Conservation (phyloP, 2,888 invertebrate species). For the Siphlonurus alternatus region DNA sequence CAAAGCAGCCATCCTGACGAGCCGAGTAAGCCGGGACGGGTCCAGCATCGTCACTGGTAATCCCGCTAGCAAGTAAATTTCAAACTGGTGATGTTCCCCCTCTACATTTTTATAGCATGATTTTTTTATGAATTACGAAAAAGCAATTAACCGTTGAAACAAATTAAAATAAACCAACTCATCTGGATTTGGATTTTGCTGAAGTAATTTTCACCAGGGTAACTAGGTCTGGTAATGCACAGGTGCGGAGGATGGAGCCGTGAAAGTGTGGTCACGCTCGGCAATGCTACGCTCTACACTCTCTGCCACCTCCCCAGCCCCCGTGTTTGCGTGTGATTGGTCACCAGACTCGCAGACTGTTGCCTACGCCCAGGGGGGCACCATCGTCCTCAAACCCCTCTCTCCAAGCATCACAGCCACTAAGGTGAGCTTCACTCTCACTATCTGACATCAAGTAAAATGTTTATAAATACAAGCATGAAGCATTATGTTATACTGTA, state of each 20-base stretch:
- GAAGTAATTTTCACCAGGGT: slow-evolving; percentile 1
- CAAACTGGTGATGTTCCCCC: slow-evolving; percentile 4
- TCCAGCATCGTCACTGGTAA: slow-evolving; percentile 79
- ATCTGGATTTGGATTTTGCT: neutral
- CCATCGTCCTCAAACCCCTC: slow-evolving; percentile 39
- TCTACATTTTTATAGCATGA: slow-evolving; percentile 8
- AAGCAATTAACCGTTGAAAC: no score
- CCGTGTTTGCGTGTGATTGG: slow-evolving; percentile 75
- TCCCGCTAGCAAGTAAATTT: slow-evolving; percentile 1
- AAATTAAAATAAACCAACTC: slow-evolving; percentile 1
- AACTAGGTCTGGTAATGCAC: slow-evolving; percentile 12
- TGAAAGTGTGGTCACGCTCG: slow-evolving; percentile 94
- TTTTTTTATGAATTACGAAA: no score
- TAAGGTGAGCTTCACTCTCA: slow-evolving; percentile 25
- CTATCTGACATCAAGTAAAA: slow-evolving; percentile 53
- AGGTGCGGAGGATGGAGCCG: slow-evolving; percentile 93
- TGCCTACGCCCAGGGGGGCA: slow-evolving; percentile 35
- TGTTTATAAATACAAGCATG: slow-evolving; percentile 20
- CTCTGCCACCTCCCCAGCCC: slow-evolving; percentile 34
- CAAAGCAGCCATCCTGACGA: slow-evolving; percentile 71
- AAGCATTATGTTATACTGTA: neutral
- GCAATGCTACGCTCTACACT: slow-evolving; percentile 86
- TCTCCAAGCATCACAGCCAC: slow-evolving; percentile 34
- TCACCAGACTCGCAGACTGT: slow-evolving; percentile 36
- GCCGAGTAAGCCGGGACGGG: slow-evolving; percentile 90